Conservation (phyloP, 92 coral and sea anemone genomes). For the Porites lobata region DNA sequence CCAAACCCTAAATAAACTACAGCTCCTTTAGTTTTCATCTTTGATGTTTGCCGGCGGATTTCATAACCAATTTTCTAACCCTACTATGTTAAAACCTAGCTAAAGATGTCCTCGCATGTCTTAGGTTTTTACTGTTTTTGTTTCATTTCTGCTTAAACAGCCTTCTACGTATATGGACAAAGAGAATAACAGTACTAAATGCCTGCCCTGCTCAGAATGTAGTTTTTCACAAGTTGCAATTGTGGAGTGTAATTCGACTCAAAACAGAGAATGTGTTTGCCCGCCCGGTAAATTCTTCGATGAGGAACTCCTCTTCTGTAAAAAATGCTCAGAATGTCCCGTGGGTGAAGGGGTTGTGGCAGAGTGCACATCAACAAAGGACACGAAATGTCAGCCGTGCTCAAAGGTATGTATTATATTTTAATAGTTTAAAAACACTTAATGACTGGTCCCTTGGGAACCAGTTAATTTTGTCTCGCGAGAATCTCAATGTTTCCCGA, state of each 20-base stretch:
- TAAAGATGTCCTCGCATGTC: no score
- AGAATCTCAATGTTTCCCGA: no score
- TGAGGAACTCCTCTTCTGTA: neutral
- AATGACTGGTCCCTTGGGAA: no score
- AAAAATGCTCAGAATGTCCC: neutral
- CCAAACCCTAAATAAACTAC: no score
- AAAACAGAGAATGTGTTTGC: conserved; percentile 18
- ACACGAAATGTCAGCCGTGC: conserved; percentile 33
- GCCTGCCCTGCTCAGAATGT: neutral
- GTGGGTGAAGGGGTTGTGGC: conserved; percentile 24
- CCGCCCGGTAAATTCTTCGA: neutral
- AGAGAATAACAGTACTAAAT: neutral
- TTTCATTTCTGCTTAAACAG: neutral
- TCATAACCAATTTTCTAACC: no score
- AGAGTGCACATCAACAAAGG: neutral
- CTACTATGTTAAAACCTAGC: no score
- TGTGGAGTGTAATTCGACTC: neutral
- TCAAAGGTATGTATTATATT: conserved; percentile 13
- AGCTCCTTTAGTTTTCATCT: no score
- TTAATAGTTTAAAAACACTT: no score
- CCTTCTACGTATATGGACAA: conserved; percentile 10
- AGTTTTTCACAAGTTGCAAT: neutral
- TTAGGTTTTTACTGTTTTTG: no score
- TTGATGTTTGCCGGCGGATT: no score
- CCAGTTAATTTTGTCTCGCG: no score